Percentiles rank a stretch among this genome's conserved stretches.
Conservation (phyloP, 2,113 vertebrate genomes). For the Ctenodactylus gundi region DNA sequence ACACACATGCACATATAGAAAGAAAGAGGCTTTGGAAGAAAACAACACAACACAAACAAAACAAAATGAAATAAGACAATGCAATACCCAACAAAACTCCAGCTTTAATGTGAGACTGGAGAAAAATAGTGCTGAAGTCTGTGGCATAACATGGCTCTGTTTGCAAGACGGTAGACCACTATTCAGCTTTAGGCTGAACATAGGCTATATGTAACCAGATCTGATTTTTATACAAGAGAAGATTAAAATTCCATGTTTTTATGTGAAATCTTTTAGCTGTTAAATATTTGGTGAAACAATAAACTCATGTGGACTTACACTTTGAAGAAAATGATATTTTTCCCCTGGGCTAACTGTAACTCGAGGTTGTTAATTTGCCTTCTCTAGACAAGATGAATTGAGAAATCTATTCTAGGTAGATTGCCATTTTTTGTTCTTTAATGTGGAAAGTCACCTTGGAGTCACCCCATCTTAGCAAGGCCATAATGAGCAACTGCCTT, state of each 20-base stretch:
- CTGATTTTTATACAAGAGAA: neutral
- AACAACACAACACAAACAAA: no score
- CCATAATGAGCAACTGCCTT: neutral
- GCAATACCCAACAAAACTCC: neutral
- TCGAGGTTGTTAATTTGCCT: neutral
- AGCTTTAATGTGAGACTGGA: neutral
- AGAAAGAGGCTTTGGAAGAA: neutral
- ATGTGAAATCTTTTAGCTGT: slow-evolving; percentile 17
- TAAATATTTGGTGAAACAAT: neutral
- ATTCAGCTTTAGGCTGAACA: neutral
- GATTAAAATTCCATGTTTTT: neutral
- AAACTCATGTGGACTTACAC: neutral
- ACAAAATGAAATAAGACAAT: no score
- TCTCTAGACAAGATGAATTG: neutral
- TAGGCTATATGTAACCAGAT: neutral
- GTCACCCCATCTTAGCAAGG: neutral
- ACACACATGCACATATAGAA: no score
- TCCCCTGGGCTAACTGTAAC: neutral
- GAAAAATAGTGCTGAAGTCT: neutral
- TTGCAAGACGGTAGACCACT: no score
- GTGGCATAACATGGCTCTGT: neutral
- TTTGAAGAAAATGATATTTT: slow-evolving; percentile 6
- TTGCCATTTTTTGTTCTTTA: neutral
- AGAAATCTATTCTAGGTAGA: neutral
- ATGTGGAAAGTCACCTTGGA: neutral